Conservation (phyloP, 2,113 vertebrate genomes). For the Tyrannus savana region DNA sequence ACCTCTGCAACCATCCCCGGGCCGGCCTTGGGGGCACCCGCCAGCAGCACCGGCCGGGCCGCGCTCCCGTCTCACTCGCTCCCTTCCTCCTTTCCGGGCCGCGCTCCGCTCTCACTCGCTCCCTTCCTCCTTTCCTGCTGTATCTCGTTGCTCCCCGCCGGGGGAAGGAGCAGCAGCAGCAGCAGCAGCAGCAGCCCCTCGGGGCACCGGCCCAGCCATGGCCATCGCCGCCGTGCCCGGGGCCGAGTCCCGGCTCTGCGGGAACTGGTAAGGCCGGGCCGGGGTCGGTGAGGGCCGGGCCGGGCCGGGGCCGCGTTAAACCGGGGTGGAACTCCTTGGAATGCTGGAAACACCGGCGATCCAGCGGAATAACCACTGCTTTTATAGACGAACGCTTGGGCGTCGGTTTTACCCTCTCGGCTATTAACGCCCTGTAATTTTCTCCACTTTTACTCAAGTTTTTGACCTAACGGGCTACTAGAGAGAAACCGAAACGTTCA, state of each 20-base stretch:
- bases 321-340: rapidly evolving
- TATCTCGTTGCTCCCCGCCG: neutral
- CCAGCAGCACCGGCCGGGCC: neutral
- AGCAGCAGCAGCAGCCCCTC: neutral
- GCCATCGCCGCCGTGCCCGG: conserved; percentile 71
- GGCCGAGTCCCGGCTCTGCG: conserved; percentile 71
- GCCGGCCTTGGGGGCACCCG: neutral
- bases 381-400: rapidly evolving
- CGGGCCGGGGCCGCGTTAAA: neutral
- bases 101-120: neutral
- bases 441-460: rapidly evolving
- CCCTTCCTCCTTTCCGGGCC: neutral
- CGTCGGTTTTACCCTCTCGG: neutral
- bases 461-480: rapidly evolving
- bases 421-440: neutral
- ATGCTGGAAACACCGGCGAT: rapidly evolving
- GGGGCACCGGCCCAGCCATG: neutral
- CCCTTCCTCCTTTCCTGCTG: too few species aligned
- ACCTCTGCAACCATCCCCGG: too few species aligned
- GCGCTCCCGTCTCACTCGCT: neutral
- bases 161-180: neutral
- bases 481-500: rapidly evolving
- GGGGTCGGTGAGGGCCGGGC: neutral
- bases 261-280: conserved; percentile 72
- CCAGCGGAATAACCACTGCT: rapidly evolving